A percentile compares a stretch with the other conserved stretches of the same genome.
These are phyloP conservation scores for Columba livia DNA, from an alignment of 2,113 vertebrate genomes.

Conservation along the genomic window DNA sequence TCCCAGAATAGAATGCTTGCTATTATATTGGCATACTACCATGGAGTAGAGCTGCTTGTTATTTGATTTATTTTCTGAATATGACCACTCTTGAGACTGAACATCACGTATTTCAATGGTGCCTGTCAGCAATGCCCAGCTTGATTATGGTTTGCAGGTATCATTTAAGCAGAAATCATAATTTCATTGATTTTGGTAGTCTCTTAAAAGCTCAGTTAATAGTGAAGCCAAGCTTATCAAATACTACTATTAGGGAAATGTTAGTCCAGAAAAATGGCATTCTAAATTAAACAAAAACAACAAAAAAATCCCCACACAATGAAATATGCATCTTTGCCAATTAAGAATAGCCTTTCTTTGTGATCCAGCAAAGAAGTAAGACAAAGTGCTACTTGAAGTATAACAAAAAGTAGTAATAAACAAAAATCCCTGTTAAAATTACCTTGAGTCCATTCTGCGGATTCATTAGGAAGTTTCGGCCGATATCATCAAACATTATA, in stretches of 20 bases:
- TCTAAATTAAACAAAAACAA: not conserved
- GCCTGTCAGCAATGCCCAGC: not conserved
- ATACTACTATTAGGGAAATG: not conserved
- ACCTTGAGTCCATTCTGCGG: constrained; percentile 99
- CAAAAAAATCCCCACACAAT: not conserved
- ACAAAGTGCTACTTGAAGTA: not conserved
- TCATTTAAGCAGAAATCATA: not conserved
- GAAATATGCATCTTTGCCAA: not conserved
- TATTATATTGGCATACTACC: not conserved
- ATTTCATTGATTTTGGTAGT: not conserved
- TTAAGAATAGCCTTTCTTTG: not conserved
- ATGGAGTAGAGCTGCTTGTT: not conserved
- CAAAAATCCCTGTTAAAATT: not conserved
- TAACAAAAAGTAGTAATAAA: not conserved
- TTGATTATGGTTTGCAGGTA: not conserved
- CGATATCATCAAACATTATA: constrained; percentile 99
- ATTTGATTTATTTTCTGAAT: not conserved
- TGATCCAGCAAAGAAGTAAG: not conserved
- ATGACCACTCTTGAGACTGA: not conserved
- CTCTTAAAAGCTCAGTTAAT: not conserved
- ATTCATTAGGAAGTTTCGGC: constrained; percentile 99
- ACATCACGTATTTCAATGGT: not conserved
- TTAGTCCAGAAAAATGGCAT: not conserved
- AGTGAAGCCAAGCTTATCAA: not conserved
- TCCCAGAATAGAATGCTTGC: not conserved